These are phyloP conservation scores for Etheostoma perlongum DNA, from an alignment of 2,797 vertebrate genomes.

Conservation along the genomic window DNA sequence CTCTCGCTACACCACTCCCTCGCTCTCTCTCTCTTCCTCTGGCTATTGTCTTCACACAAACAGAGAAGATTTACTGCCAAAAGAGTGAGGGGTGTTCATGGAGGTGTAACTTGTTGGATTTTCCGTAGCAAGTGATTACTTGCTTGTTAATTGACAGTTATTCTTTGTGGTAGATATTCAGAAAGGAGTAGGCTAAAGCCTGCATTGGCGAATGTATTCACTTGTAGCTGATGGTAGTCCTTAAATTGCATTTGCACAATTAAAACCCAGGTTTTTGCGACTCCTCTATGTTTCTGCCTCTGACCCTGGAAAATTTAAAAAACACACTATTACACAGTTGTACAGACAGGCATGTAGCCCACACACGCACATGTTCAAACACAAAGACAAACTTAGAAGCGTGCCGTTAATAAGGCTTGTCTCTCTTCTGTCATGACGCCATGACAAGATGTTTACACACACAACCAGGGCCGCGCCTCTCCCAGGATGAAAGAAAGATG, in stretches of 20 bases:
- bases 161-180: constrained; percentile 31
- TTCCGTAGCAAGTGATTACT: constrained; percentile 53
- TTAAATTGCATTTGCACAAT: constrained; percentile 43
- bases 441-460: constrained; percentile 85
- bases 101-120: constrained; percentile 49
- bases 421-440: constrained; percentile 78
- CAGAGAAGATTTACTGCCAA: constrained; percentile 69
- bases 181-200: constrained; percentile 11
- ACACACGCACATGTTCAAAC: constrained; percentile 60
- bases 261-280: constrained; percentile 1
- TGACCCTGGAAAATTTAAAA: constrained; percentile 53
- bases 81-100: constrained; percentile 60
- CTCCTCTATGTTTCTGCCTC: constrained; percentile 17
- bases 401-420: constrained; percentile 73
- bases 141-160: constrained; percentile 62
- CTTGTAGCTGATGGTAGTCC: constrained; percentile 15
- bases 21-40: constrained; percentile 66
- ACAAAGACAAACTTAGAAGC: constrained; percentile 71
- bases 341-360: constrained; percentile 48
- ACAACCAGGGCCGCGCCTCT: constrained; percentile 73
- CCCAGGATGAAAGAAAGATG: constrained; percentile 76
- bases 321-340: constrained; percentile 20
- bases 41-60: constrained; percentile 77
- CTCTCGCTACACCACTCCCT: constrained; percentile 53
- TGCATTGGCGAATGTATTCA: background rate